Conservation (phyloP, 1,140 invertebrate species). For the Macrotrachela quadricornifera region DNA sequence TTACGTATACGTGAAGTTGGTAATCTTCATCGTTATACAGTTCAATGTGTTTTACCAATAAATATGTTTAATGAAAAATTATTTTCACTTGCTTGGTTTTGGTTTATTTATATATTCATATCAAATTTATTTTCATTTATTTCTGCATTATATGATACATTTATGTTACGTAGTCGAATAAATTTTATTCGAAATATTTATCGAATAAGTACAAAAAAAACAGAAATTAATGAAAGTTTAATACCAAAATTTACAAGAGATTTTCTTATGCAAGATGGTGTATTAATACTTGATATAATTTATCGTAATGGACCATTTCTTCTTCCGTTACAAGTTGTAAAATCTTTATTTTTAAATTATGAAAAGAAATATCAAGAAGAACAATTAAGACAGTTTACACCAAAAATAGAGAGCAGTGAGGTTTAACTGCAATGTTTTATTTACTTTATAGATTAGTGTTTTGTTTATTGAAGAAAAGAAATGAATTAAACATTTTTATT, state of each 20-base stretch:
- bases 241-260: conserved; percentile 18
- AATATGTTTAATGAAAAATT: conserved; percentile 21
- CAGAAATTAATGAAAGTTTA: conserved; percentile 14
- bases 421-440: too few species aligned
- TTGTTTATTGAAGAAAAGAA: too few species aligned
- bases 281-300: conserved; percentile 22
- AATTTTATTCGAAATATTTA: conserved; percentile 23
- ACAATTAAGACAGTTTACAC: too few species aligned
- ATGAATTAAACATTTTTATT: too few species aligned
- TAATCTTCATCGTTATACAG: neutral
- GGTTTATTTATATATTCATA: conserved; percentile 32
- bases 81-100: conserved; percentile 37
- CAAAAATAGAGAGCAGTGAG: too few species aligned
- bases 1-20: neutral
- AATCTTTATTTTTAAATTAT: too few species aligned
- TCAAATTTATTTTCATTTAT: conserved; percentile 18
- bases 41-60: neutral
- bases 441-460: too few species aligned
- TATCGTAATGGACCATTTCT: conserved; percentile 13
- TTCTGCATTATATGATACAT: conserved; percentile 19
- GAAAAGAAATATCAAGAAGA: too few species aligned
- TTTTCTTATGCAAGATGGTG: conserved; percentile 24
- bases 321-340: too few species aligned
- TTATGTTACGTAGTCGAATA: conserved; percentile 18
- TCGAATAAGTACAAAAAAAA: conserved; percentile 15